phyloP scores from a whole-genome alignment of 1,140 invertebrate genomes.

The Capitella teleta region DNA sequence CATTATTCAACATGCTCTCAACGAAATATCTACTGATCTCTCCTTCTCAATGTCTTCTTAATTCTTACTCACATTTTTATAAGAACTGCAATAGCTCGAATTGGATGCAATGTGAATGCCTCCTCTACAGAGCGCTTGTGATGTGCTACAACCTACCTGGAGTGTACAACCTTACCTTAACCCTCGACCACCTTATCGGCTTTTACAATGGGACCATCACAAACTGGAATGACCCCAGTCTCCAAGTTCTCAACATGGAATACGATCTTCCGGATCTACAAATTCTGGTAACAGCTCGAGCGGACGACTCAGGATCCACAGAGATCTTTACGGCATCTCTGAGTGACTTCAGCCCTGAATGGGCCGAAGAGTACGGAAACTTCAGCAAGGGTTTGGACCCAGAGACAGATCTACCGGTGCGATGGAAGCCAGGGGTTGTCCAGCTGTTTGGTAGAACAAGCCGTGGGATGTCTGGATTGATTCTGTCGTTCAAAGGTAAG shows the following conservation, averaged over 20 bases:
- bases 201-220: constrained; percentile 11
- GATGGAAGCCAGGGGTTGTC: background rate
- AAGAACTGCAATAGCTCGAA: too few species aligned
- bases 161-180: background rate
- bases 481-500: background rate
- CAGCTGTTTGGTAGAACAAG: background rate
- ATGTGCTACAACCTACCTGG: constrained; percentile 6
- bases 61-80: too few species aligned
- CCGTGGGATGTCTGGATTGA: background rate
- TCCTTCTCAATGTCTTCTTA: too few species aligned
- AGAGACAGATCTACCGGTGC: too few species aligned
- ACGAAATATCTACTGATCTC: too few species aligned
- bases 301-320: constrained; percentile 9
- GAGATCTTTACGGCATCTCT: constrained; percentile 12
- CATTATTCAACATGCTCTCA: too few species aligned
- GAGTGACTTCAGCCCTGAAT: constrained; percentile 7
- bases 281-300: constrained; percentile 8
- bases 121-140: constrained; percentile 4
- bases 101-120: too few species aligned
- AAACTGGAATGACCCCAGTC: constrained; percentile 10
- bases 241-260: background rate
- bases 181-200: constrained; percentile 9
- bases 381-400: constrained; percentile 16
- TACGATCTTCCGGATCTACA: constrained; percentile 1
- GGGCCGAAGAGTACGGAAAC: constrained; percentile 8